Percentiles rank a stretch among this genome's conserved stretches.
These are phyloP conservation scores for Acipenser ruthenus DNA, from an alignment of 2,797 vertebrate species.

Conservation along the genomic window DNA sequence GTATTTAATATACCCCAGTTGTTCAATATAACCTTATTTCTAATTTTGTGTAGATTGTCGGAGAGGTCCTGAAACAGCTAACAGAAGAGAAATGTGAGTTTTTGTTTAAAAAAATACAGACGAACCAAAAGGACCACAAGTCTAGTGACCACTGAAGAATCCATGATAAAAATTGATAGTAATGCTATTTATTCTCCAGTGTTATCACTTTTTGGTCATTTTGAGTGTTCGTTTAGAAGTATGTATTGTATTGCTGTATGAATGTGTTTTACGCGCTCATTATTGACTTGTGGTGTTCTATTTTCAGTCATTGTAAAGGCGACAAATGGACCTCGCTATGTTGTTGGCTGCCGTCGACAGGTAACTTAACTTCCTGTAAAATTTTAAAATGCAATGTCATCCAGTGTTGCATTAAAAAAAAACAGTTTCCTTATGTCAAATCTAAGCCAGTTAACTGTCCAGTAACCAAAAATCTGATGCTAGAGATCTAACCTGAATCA, in stretches of 20 bases:
- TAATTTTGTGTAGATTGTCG: slow-evolving; percentile 74
- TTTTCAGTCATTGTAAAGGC: slow-evolving; percentile 84
- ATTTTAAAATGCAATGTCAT: too few relatives aligned
- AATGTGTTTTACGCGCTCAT: background rate
- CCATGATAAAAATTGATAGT: too few relatives aligned
- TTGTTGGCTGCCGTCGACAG: slow-evolving; percentile 86
- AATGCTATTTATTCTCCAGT: background rate
- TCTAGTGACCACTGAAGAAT: too few relatives aligned
- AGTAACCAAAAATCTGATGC: too few relatives aligned
- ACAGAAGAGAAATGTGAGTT: slow-evolving; percentile 98
- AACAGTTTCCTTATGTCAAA: too few relatives aligned
- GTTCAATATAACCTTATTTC: background rate
- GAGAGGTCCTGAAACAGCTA: slow-evolving; percentile 92
- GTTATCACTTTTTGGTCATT: background rate
- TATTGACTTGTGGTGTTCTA: slow-evolving; percentile 17
- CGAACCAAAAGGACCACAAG: too few relatives aligned
- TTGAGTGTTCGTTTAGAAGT: too few relatives aligned
- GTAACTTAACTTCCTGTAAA: slow-evolving; percentile 48
- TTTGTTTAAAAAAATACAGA: background rate
- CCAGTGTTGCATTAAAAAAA: too few relatives aligned
- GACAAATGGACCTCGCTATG: slow-evolving; percentile 86
- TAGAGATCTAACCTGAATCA: too few relatives aligned
- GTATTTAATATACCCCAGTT: too few relatives aligned
- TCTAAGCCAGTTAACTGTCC: too few relatives aligned
- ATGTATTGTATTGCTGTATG: background rate